Conservation (phyloP, 1,140 invertebrate species). For the Pogonus chalceus region DNA sequence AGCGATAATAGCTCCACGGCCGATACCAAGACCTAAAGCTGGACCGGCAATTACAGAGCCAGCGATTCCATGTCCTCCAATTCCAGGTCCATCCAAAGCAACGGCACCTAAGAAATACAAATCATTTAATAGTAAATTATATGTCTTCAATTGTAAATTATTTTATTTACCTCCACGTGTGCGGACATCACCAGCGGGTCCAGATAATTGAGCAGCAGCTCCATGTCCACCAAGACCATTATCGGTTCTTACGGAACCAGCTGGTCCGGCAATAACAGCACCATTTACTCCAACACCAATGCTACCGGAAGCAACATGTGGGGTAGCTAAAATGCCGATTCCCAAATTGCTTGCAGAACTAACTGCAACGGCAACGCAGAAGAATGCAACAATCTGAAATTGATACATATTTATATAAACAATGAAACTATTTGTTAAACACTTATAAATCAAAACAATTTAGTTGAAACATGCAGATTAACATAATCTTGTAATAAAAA, state of each 20-base stretch:
- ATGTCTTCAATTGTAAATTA: no score
- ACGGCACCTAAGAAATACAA: no score
- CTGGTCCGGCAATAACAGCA: not conserved
- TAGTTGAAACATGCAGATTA: not conserved
- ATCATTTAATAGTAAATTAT: no score
- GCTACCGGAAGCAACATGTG: not conserved
- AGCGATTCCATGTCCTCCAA: not conserved
- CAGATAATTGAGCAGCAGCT: not conserved
- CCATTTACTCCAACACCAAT: not conserved
- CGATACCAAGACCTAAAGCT: not conserved
- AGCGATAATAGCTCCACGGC: not conserved
- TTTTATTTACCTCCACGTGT: not conserved
- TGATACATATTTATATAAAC: not conserved
- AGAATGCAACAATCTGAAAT: not conserved
- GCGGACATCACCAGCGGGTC: constrained; percentile 3
- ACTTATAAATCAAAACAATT: no score
- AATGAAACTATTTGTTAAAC: no score
- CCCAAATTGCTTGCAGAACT: not conserved
- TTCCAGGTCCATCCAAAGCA: not conserved
- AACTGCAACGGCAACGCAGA: not conserved
- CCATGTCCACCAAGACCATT: not conserved
- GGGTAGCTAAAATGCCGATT: not conserved
- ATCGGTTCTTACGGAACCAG: not conserved
- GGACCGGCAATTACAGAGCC: not conserved
- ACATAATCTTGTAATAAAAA: not conserved